Evolutionary conservation across 2,888 invertebrate genomes (phyloP).

Genomic region (Hypercompe scribonia): DNA sequence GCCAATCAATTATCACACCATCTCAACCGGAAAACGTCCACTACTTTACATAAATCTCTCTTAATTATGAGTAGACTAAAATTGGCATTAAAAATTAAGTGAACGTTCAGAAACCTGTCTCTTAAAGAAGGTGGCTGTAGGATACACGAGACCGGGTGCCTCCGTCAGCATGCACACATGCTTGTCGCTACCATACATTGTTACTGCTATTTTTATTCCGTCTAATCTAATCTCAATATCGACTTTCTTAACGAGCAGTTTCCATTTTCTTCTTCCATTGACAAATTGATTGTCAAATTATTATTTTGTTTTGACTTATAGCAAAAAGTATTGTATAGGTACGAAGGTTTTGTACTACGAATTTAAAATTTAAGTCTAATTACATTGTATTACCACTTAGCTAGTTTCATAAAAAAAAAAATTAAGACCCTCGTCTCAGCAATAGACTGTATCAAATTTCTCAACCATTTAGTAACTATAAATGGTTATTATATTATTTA

Average conservation of each 20-base stretch:
- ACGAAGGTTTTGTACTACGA: background rate
- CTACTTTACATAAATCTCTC: too few species aligned
- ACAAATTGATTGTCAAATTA: background rate
- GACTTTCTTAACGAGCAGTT: background rate
- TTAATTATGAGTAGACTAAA: background rate
- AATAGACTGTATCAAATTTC: too few species aligned
- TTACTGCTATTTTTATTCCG: background rate
- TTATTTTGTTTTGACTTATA: background rate
- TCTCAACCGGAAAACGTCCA: too few species aligned
- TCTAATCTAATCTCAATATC: background rate
- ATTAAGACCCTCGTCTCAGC: too few species aligned
- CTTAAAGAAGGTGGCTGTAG: constrained; percentile 54
- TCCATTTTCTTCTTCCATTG: background rate
- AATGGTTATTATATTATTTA: too few species aligned
- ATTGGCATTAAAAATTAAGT: background rate
- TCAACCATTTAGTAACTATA: too few species aligned
- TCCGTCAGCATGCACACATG: constrained; percentile 64
- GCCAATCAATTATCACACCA: too few species aligned
- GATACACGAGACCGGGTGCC: constrained; percentile 51
- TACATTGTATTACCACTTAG: too few species aligned
- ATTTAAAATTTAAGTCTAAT: too few species aligned
- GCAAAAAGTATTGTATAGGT: background rate
- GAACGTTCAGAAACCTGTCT: constrained; percentile 29
- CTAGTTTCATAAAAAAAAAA: too few species aligned
- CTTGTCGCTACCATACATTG: constrained; percentile 45